Conservation (phyloP, 2,797 vertebrate genomes). For the Cyclopterus lumpus region DNA sequence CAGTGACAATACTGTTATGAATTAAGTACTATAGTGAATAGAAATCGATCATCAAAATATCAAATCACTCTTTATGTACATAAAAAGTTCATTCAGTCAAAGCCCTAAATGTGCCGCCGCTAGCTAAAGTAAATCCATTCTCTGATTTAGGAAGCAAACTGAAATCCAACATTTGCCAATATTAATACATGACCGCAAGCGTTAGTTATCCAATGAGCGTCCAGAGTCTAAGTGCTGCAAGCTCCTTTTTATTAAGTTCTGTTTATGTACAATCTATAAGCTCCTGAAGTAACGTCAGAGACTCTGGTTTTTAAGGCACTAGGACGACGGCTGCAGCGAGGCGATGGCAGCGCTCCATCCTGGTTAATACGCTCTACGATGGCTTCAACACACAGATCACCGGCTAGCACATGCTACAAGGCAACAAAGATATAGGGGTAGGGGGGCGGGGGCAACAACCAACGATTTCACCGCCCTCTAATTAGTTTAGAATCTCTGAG, state of each 20-base stretch:
- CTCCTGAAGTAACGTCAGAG: conserved; percentile 86
- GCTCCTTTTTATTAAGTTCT: conserved; percentile 67
- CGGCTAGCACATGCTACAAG: conserved; percentile 92
- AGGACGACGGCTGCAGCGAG: conserved; percentile 87
- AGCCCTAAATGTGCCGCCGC: conserved; percentile 85
- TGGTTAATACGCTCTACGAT: conserved; percentile 87
- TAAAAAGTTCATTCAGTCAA: conserved; percentile 89
- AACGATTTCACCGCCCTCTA: conserved; percentile 46
- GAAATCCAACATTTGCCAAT: conserved; percentile 52
- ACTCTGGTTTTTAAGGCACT: conserved; percentile 94
- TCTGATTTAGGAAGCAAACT: conserved; percentile 68
- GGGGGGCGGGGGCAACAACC: conserved; percentile 39
- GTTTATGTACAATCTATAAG: conserved; percentile 80
- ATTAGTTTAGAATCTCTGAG: conserved; percentile 77
- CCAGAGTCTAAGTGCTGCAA: conserved; percentile 93
- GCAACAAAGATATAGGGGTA: conserved; percentile 90
- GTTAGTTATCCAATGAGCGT: conserved; percentile 42
- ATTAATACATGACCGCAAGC: conserved; percentile 47
- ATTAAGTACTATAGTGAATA: conserved; percentile 89
- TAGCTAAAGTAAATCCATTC: conserved; percentile 70
- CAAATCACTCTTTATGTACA: conserved; percentile 90
- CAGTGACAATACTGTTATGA: conserved; percentile 92
- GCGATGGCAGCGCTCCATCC: conserved; percentile 77
- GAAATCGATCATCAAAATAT: conserved; percentile 92
- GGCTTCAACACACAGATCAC: conserved; percentile 91